Percentiles rank a stretch among this genome's conserved stretches.
Evolutionary conservation across 1,140 invertebrate genomes (phyloP).

Genomic region (Nixonia krombeini): DNA sequence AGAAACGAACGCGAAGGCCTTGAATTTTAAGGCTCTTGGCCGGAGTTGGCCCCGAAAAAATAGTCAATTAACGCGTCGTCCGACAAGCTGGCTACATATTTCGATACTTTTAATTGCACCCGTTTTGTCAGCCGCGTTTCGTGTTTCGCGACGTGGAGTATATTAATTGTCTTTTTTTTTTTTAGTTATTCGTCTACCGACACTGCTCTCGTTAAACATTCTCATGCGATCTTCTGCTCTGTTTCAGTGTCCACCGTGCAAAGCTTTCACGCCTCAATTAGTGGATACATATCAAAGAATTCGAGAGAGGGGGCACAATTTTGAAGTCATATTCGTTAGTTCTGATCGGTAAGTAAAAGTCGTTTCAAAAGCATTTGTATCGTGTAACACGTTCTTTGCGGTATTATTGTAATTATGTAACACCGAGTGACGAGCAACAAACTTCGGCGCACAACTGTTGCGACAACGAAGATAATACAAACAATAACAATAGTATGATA

Average conservation of each 20-base stretch:
- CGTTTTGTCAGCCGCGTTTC: neutral
- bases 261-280: conserved; percentile 83
- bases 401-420: no score
- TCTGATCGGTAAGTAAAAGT: conserved; percentile 79
- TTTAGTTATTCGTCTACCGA: neutral
- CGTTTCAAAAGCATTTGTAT: neutral
- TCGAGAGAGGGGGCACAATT: conserved; percentile 78
- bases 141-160: no score
- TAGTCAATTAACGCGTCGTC: neutral
- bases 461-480: no score
- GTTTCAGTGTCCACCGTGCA: conserved; percentile 85
- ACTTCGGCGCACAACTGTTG: no score
- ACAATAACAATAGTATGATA: no score
- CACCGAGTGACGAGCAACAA: no score
- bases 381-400: neutral
- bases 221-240: neutral
- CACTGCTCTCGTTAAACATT: neutral
- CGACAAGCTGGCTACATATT: neutral
- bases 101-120: neutral
- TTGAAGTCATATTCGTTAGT: conserved; percentile 86
- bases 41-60: neutral
- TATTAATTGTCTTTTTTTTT: neutral
- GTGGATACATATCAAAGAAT: conserved; percentile 80
- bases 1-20: conserved; percentile 7
- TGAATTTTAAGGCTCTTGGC: conserved; percentile 5